These are phyloP conservation scores for Micromys minutus DNA, from an alignment of 2,113 vertebrate genomes.

Conservation along the genomic window DNA sequence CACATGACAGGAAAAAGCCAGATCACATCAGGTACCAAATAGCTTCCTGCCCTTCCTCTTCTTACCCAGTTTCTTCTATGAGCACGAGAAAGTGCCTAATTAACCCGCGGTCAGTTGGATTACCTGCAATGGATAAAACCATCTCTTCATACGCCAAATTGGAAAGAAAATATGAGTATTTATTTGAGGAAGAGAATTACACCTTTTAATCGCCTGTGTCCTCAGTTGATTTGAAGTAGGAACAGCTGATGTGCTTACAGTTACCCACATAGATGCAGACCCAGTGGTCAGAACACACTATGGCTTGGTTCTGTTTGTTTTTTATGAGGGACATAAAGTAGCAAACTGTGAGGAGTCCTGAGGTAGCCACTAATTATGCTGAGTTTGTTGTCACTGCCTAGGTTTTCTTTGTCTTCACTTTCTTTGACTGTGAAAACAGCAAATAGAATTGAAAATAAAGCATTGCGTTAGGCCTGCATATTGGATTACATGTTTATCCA, in stretches of 20 bases:
- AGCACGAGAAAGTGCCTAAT: constrained; percentile 86
- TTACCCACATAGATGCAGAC: neutral
- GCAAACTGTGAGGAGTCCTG: constrained; percentile 5
- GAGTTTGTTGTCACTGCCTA: neutral
- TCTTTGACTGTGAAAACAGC: constrained; percentile 18
- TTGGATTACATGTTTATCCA: constrained; percentile 23
- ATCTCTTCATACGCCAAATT: constrained; percentile 76
- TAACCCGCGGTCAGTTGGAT: constrained; percentile 85
- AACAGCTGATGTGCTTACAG: constrained; percentile 22
- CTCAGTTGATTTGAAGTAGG: constrained; percentile 49
- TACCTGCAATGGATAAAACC: constrained; percentile 87
- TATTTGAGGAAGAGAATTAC: constrained; percentile 49
- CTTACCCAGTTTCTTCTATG: constrained; percentile 83
- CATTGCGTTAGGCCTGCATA: neutral
- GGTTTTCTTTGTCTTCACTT: constrained; percentile 43
- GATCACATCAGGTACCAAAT: constrained; percentile 91
- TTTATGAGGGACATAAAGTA: constrained; percentile 1
- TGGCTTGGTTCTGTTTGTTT: neutral
- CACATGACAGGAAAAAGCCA: constrained; percentile 92
- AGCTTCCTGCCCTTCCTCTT: constrained; percentile 83
- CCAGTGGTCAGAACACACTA: neutral
- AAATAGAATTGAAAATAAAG: constrained; percentile 46
- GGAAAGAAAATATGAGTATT: constrained; percentile 15
- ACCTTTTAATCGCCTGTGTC: constrained; percentile 24
- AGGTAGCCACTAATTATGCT: constrained; percentile 30